Conservation (phyloP, 2,113 vertebrate genomes). For the Trinectes maculatus region DNA sequence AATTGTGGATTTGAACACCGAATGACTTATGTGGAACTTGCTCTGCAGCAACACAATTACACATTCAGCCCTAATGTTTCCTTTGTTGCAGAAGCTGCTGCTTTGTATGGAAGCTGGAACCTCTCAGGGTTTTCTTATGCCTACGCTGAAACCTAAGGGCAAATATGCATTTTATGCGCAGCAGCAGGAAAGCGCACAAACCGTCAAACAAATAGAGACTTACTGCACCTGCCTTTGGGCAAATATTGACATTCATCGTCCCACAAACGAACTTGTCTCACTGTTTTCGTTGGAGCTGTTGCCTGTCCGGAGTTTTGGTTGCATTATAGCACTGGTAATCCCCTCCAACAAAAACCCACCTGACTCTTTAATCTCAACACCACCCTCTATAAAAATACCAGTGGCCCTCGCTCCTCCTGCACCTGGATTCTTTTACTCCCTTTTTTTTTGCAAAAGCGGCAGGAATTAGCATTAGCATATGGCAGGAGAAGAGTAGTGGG, state of each 20-base stretch:
- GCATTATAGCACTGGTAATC: slow-evolving; percentile 81
- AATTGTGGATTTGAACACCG: not conserved
- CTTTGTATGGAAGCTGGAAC: slow-evolving; percentile 25
- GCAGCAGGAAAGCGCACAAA: slow-evolving; percentile 53
- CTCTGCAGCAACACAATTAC: not conserved
- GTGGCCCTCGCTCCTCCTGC: slow-evolving; percentile 76
- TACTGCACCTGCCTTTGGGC: slow-evolving; percentile 82
- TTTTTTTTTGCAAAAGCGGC: slow-evolving; percentile 83
- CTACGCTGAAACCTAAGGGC: slow-evolving; percentile 30
- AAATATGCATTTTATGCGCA: slow-evolving; percentile 48
- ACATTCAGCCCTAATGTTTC: not conserved
- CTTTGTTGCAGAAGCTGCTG: not conserved
- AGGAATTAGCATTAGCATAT: slow-evolving; percentile 95
- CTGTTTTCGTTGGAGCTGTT: slow-evolving; percentile 61
- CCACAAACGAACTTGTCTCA: slow-evolving; percentile 65
- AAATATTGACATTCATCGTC: slow-evolving; percentile 81
- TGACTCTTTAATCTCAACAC: slow-evolving; percentile 67
- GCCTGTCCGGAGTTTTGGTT: slow-evolving; percentile 76
- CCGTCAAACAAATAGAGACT: slow-evolving; percentile 40
- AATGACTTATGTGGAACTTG: not conserved
- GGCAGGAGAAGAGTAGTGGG: slow-evolving; percentile 86
- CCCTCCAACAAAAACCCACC: slow-evolving; percentile 84
- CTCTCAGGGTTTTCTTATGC: slow-evolving; percentile 63
- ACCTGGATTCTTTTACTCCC: slow-evolving; percentile 88
- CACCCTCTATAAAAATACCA: slow-evolving; percentile 82